Conservation (phyloP, 2,113 vertebrate genomes). For the Cromileptes altivelis region DNA sequence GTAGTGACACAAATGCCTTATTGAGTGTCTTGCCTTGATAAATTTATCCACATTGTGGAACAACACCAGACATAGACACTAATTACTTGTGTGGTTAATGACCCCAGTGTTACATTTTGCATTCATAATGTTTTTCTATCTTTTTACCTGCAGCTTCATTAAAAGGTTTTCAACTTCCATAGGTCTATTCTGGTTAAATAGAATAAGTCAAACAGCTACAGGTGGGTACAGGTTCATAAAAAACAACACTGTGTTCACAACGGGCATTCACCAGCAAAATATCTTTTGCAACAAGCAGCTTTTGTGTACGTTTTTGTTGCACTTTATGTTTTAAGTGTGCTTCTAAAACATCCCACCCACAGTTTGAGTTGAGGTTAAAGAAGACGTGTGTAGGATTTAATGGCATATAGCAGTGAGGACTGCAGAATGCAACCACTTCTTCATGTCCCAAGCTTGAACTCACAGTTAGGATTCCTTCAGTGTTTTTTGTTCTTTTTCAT, state of each 20-base stretch:
- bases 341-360: not conserved
- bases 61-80: not conserved
- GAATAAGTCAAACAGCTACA: too few species aligned
- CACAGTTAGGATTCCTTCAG: too few species aligned
- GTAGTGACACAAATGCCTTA: not conserved
- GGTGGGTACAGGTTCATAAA: not conserved
- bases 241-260: not conserved
- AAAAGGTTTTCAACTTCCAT: not conserved
- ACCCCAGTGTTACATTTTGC: not conserved
- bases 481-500: too few species aligned
- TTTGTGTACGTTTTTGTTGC: not conserved
- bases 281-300: not conserved
- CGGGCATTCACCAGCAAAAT: not conserved
- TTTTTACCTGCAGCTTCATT: not conserved
- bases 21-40: too few species aligned
- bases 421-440: too few species aligned
- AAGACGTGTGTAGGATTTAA: too few species aligned
- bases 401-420: too few species aligned
- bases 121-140: not conserved
- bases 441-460: too few species aligned
- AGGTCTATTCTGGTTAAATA: not conserved
- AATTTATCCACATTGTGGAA: not conserved
- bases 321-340: not conserved
- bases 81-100: not conserved
- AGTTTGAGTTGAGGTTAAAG: not conserved